These are phyloP conservation scores for Sterna hirundo DNA, from an alignment of 2,113 vertebrate species.

Conservation along the genomic window DNA sequence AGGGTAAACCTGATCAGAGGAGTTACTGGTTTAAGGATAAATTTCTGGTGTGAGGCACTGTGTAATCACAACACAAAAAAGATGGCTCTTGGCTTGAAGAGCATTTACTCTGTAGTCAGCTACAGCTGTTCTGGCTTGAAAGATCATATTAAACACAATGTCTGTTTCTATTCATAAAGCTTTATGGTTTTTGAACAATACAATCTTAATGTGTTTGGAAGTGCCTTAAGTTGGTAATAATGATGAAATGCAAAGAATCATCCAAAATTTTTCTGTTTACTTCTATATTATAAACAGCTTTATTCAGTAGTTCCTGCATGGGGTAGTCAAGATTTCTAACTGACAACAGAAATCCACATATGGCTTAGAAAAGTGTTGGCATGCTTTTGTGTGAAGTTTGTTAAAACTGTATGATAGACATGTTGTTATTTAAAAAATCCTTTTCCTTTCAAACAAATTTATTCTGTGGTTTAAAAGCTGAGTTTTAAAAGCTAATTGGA, in stretches of 20 bases:
- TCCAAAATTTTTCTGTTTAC: conserved; percentile 30
- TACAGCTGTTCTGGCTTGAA: not conserved
- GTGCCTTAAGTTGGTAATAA: not conserved
- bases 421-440: conserved; percentile 24
- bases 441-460: conserved; percentile 18
- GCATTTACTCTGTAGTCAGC: not conserved
- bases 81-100: not conserved
- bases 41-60: not conserved
- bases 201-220: not conserved
- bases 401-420: conserved; percentile 47
- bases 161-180: conserved; percentile 3
- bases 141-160: not conserved
- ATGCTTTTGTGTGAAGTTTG: conserved; percentile 25
- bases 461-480: not conserved
- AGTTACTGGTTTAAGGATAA: not conserved
- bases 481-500: conserved; percentile 31
- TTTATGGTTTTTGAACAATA: not conserved
- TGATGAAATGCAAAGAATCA: conserved; percentile 10
- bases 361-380: conserved; percentile 48
- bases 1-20: not conserved
- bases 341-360: conserved; percentile 51
- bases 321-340: conserved; percentile 12
- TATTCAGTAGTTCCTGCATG: conserved; percentile 24
- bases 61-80: not conserved
- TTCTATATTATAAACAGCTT: conserved; percentile 26